Percentiles rank a stretch among this genome's conserved stretches.
Conservation (phyloP, 2,888 invertebrate genomes). For the Brenthis hecate region DNA sequence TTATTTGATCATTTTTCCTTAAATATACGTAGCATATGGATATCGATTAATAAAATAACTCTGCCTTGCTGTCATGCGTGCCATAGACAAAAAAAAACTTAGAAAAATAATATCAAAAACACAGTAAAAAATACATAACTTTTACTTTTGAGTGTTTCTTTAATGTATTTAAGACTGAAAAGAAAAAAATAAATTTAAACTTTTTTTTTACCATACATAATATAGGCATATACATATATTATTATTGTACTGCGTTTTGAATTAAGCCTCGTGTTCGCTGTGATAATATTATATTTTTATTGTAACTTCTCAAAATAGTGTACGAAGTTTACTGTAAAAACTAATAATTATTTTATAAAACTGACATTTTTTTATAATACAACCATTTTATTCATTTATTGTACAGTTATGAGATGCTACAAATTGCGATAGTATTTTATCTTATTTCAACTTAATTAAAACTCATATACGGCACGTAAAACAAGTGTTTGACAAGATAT, state of each 20-base stretch:
- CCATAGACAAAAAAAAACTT: too few relatives aligned
- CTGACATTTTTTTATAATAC: too few relatives aligned
- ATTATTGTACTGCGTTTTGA: slow-evolving; percentile 48
- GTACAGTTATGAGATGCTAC: neutral
- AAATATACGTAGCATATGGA: too few relatives aligned
- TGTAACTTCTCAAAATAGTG: slow-evolving; percentile 7
- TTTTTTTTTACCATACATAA: neutral
- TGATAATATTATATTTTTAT: slow-evolving; percentile 52
- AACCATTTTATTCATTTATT: too few relatives aligned
- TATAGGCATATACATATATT: neutral
- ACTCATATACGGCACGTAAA: slow-evolving; percentile 28
- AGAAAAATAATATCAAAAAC: too few relatives aligned
- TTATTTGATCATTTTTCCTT: too few relatives aligned
- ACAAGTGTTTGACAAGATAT: slow-evolving; percentile 38
- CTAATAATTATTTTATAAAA: neutral
- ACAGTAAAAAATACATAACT: too few relatives aligned
- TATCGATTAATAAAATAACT: too few relatives aligned
- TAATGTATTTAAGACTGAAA: too few relatives aligned
- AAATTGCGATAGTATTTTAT: neutral
- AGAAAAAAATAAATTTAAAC: neutral
- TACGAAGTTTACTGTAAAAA: neutral
- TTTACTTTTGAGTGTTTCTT: too few relatives aligned
- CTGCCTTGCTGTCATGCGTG: too few relatives aligned
- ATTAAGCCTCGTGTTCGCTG: slow-evolving; percentile 67
- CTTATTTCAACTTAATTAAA: neutral